Conservation (phyloP, 2,113 vertebrate species). For the Hirundichthys speculiger region DNA sequence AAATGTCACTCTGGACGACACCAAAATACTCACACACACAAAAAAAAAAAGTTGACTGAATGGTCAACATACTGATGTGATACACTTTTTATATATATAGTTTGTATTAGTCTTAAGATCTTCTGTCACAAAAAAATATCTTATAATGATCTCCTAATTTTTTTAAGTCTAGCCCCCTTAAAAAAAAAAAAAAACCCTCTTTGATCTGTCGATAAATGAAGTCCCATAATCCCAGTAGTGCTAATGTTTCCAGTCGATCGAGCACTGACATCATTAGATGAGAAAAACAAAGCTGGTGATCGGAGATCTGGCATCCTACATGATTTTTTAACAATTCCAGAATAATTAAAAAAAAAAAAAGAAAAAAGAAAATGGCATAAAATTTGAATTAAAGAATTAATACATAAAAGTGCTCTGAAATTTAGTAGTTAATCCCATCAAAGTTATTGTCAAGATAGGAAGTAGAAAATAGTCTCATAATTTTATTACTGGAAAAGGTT, state of each 20-base stretch:
- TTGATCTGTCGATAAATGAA: constrained; percentile 25
- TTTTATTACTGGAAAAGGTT: too few species aligned
- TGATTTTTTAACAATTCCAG: constrained; percentile 19
- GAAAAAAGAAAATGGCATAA: background rate
- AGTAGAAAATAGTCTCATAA: too few species aligned
- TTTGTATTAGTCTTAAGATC: background rate
- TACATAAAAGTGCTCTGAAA: background rate
- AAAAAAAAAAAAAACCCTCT: background rate
- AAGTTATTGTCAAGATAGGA: background rate
- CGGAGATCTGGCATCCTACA: constrained; percentile 8
- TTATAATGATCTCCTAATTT: background rate
- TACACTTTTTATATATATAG: background rate
- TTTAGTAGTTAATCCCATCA: background rate
- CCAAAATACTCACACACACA: background rate
- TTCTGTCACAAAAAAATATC: background rate
- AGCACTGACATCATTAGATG: constrained; percentile 51
- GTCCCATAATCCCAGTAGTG: constrained; percentile 19
- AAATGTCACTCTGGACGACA: background rate
- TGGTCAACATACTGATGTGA: background rate
- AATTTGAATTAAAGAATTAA: background rate
- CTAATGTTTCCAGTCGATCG: constrained; percentile 43
- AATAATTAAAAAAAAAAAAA: background rate
- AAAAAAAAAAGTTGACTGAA: background rate
- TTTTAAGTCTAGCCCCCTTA: background rate
- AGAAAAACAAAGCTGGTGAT: constrained; percentile 49